phyloP scores from a whole-genome alignment of 1,140 invertebrate genomes.

The Sycophila sp. region DNA sequence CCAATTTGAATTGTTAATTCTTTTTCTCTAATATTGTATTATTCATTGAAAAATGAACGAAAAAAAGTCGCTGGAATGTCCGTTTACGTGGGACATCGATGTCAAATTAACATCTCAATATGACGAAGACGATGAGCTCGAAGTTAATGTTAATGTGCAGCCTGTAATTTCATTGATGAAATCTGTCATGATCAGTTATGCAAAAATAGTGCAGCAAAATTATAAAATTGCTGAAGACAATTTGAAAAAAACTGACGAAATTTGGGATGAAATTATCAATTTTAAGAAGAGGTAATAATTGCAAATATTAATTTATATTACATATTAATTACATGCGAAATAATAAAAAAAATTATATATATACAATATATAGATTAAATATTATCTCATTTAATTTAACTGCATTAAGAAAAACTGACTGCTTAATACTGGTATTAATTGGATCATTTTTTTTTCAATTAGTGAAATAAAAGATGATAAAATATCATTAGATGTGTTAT shows the following conservation, averaged over 20 bases:
- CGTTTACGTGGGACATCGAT: constrained; percentile 1
- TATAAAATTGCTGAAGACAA: background rate
- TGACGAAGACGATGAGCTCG: background rate
- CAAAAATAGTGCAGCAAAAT: background rate
- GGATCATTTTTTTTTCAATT: too few species aligned
- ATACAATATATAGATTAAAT: too few species aligned
- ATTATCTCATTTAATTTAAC: too few species aligned
- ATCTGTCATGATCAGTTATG: background rate
- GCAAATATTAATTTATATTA: too few species aligned
- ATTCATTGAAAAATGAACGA: background rate
- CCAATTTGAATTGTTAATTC: too few species aligned
- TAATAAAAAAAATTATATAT: too few species aligned
- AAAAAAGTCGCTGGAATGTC: background rate
- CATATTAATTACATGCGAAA: too few species aligned
- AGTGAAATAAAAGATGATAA: background rate
- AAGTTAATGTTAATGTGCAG: background rate
- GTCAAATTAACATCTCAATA: background rate
- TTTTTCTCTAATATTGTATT: too few species aligned
- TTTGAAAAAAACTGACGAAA: background rate
- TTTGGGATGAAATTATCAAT: too few species aligned
- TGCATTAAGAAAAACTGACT: too few species aligned
- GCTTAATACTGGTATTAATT: too few species aligned
- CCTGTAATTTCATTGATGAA: background rate
- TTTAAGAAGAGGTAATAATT: too few species aligned
- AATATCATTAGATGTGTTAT: background rate